These are phyloP conservation scores for Pitangus sulphuratus DNA, from an alignment of 2,797 vertebrate species.

Conservation along the genomic window DNA sequence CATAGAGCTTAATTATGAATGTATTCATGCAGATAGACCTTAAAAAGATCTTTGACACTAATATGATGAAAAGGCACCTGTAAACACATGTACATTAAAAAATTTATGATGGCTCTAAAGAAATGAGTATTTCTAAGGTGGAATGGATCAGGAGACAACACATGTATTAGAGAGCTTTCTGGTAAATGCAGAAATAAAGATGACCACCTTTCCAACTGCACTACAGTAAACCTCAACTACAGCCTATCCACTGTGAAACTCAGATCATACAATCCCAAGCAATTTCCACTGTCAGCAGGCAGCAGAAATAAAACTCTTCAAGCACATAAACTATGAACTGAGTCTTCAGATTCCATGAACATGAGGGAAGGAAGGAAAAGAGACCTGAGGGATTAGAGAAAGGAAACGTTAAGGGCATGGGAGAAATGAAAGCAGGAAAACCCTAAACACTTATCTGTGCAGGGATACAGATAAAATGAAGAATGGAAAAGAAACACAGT, in stretches of 20 bases:
- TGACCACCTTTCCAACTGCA: neutral
- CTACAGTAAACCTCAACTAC: slow-evolving; percentile 28
- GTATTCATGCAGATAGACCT: neutral
- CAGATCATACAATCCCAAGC: slow-evolving; percentile 35
- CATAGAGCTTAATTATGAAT: neutral
- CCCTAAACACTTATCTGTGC: neutral
- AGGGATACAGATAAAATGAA: neutral
- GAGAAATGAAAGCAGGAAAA: neutral
- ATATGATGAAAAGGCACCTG: neutral
- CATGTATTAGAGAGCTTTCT: neutral
- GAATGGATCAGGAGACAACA: neutral
- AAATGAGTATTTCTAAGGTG: neutral
- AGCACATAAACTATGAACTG: neutral
- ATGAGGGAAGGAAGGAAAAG: neutral
- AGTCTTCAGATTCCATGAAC: slow-evolving; percentile 22
- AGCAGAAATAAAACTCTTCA: slow-evolving; percentile 44
- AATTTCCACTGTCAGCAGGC: slow-evolving; percentile 62
- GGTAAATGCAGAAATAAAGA: neutral
- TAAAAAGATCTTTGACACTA: neutral
- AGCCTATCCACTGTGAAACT: slow-evolving; percentile 16
- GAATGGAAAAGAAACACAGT: neutral
- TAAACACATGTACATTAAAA: neutral
- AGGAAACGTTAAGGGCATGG: neutral
- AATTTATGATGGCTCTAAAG: neutral
- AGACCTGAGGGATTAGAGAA: neutral